Conservation (phyloP, 1,140 invertebrate species). For the Polyergus mexicanus region DNA sequence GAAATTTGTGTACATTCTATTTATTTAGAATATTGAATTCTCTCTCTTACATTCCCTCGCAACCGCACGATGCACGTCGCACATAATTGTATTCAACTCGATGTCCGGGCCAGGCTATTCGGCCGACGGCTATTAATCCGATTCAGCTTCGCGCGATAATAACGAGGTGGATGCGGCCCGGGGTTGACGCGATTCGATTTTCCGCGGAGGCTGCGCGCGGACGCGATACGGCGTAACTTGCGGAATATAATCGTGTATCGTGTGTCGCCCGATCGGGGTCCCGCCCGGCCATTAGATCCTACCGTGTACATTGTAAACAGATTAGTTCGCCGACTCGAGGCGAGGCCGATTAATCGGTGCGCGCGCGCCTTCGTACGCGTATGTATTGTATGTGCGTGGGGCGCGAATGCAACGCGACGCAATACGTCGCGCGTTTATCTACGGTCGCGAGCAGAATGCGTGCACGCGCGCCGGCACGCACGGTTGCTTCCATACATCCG, state of each 20-base stretch:
- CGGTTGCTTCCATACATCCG: neutral
- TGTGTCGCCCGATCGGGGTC: constrained; percentile 52
- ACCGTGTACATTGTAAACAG: constrained; percentile 57
- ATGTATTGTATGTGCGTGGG: neutral
- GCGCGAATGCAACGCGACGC: neutral
- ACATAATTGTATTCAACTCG: constrained; percentile 52
- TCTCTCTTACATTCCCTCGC: constrained; percentile 15
- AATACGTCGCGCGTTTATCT: constrained; percentile 19
- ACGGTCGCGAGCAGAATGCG: constrained; percentile 37
- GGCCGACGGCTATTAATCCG: constrained; percentile 44
- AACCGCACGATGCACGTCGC: constrained; percentile 3
- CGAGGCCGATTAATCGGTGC: constrained; percentile 59
- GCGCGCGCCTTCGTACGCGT: neutral
- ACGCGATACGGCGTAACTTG: constrained; percentile 34
- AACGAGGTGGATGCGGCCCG: constrained; percentile 45
- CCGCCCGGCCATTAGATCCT: constrained; percentile 52
- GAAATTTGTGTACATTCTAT: neutral
- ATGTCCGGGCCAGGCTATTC: constrained; percentile 15
- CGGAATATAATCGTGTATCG: constrained; percentile 59
- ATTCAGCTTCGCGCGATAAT: constrained; percentile 54
- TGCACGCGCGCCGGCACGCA: constrained; percentile 8
- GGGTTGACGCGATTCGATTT: constrained; percentile 53
- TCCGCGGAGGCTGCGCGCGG: constrained; percentile 30
- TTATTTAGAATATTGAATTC: neutral
- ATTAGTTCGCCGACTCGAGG: constrained; percentile 64